phyloP scores from a whole-genome alignment of 1,140 invertebrate species.

The Pseudachorutes palmiensis region DNA sequence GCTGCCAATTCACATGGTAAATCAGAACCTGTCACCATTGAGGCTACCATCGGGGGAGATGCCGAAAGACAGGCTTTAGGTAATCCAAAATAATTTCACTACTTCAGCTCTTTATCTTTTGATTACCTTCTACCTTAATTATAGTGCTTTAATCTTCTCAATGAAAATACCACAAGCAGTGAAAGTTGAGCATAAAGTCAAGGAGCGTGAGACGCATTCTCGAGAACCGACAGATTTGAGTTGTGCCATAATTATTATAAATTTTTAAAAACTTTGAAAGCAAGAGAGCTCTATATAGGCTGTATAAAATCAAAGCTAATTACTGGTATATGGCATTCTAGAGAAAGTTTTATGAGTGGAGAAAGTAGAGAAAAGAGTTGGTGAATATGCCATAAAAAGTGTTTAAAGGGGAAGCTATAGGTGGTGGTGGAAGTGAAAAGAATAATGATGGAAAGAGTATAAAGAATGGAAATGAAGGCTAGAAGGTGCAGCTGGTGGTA shows the following conservation, averaged over 20 bases:
- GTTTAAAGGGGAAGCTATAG: slow-evolving; percentile 1
- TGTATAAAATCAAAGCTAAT: slow-evolving; percentile 2
- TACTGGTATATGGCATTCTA: not conserved
- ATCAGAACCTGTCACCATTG: slow-evolving; percentile 67
- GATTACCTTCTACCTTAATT: not conserved
- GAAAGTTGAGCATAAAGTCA: too few species aligned
- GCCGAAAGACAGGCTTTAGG: slow-evolving; percentile 70
- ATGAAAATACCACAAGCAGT: not conserved
- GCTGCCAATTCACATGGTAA: slow-evolving; percentile 78
- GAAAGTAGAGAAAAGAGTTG: not conserved
- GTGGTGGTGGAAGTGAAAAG: slow-evolving; percentile 2
- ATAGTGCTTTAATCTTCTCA: not conserved
- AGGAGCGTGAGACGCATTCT: not conserved
- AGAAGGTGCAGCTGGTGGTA: not conserved
- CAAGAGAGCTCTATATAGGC: not conserved
- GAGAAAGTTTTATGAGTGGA: not conserved
- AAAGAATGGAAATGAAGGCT: not conserved
- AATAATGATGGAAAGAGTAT: slow-evolving; percentile 11
- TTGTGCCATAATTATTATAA: not conserved
- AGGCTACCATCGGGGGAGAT: slow-evolving; percentile 76
- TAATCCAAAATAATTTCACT: slow-evolving; percentile 42
- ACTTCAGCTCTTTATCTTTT: not conserved
- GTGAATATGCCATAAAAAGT: not conserved
- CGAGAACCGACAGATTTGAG: too few species aligned
- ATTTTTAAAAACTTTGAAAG: not conserved